Conservation (phyloP, 2,797 vertebrate genomes). For the Phoxinus dragarum region DNA sequence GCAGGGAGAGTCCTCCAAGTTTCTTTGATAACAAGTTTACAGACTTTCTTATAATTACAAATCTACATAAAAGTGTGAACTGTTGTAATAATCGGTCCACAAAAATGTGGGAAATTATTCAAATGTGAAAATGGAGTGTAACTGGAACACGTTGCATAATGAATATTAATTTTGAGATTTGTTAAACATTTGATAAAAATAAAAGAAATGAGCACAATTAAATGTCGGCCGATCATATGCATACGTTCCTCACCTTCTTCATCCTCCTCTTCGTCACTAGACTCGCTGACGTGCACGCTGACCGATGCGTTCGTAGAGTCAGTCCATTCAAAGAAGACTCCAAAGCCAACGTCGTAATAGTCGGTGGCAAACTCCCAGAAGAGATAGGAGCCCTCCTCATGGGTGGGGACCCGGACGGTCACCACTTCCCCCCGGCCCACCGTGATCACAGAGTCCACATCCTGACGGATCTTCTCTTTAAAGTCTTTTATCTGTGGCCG, state of each 20-base stretch:
- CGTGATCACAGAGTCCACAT: slow-evolving; percentile 97
- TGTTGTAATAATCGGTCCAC: background rate
- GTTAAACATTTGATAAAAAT: background rate
- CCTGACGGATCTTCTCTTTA: slow-evolving; percentile 98
- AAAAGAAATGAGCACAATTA: background rate
- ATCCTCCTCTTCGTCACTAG: slow-evolving; percentile 97
- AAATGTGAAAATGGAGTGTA: too few relatives aligned
- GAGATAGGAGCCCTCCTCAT: slow-evolving; percentile 97
- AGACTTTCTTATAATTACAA: too few relatives aligned
- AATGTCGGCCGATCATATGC: background rate
- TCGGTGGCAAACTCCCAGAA: slow-evolving; percentile 99
- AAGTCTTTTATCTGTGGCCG: slow-evolving; percentile 98
- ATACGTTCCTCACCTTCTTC: slow-evolving; percentile 86
- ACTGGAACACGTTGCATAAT: background rate
- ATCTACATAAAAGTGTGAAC: background rate
- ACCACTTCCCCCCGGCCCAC: slow-evolving; percentile 98
- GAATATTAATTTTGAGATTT: background rate
- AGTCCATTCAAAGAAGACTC: slow-evolving; percentile 99
- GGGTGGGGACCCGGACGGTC: slow-evolving; percentile 96
- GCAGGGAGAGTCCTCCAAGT: too few relatives aligned
- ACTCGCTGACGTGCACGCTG: slow-evolving; percentile 98
- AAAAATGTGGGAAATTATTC: too few relatives aligned
- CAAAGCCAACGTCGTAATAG: slow-evolving; percentile 99
- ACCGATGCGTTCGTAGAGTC: slow-evolving; percentile 94
- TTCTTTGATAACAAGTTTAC: too few relatives aligned